Base-by-base conservation (phyloP, 1,140 invertebrate species). In the Aphelenchoides fujianensis region DNA sequence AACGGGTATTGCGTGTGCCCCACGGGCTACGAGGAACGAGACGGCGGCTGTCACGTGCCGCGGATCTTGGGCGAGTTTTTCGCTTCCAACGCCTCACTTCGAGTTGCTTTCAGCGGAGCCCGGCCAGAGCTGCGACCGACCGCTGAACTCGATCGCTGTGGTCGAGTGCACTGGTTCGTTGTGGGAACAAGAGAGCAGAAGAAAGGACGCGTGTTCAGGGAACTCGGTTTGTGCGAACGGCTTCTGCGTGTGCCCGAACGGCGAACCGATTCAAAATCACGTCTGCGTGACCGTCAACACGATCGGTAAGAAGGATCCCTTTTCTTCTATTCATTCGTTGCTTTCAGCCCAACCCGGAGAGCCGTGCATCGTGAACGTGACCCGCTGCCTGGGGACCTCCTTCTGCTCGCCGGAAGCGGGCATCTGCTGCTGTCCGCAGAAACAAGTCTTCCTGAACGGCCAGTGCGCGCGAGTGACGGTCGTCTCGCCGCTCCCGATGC, bases 151-250 rank as follows among this genome's bases (percentile, higher is more conserved):
- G 0, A 64, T 74, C 34, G 74, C 48, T 3, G 16, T 73, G 3
- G 53, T 74, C 27, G 74, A 78, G 63, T 74, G 73, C 53, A 78
- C 48, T 2, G 73, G 71, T 70, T 57, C n/a, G n/a, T n/a, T n/a
- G n/a, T n/a, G n/a, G n/a, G n/a, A n/a, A n/a, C n/a, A n/a, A n/a
- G n/a, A n/a, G n/a, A n/a, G n/a, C n/a, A n/a, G n/a, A n/a, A n/a
- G n/a, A n/a, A n/a, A n/a, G n/a, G n/a, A n/a, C n/a, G n/a, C n/a
- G n/a, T n/a, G n/a, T n/a, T n/a, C 41, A 2, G 74, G 77, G 34
- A 78, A 80, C 63, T 80, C 74, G 7, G 78, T 78, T 7, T 78
- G 76, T 64, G 76, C 76, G 7, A 80, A 78, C 32, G 76, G 76
- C 1, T 79, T 75, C 48, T 78, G 76, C 66, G 68, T 69, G 3